Evolutionary conservation across 2,113 vertebrate species (phyloP).

Genomic region (Harpagus bidentatus): DNA sequence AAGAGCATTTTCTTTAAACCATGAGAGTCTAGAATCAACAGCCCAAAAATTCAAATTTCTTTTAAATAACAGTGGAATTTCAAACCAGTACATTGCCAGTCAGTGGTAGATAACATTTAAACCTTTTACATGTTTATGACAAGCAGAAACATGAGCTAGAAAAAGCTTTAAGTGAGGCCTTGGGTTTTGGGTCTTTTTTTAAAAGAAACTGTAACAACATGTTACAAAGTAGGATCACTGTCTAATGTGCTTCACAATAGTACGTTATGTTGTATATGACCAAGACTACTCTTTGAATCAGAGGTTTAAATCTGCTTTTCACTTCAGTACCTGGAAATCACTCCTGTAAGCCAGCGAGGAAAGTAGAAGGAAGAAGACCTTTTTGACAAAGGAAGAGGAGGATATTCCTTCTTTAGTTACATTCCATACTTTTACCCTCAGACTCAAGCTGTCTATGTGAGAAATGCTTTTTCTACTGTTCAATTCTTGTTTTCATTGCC

Average conservation of each 20-base stretch:
- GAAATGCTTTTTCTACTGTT: not conserved
- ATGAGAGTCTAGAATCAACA: not conserved
- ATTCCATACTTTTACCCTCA: not conserved
- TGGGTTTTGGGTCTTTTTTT: not conserved
- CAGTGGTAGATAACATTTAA: not conserved
- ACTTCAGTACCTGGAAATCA: not conserved
- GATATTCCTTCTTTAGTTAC: not conserved
- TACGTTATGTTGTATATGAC: not conserved
- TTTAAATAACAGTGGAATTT: not conserved
- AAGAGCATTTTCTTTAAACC: not conserved
- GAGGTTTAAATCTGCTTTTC: not conserved
- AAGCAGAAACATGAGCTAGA: not conserved
- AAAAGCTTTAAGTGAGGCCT: not conserved
- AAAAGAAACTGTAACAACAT: rapidly evolving
- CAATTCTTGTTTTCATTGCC: not conserved
- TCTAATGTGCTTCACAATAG: not conserved
- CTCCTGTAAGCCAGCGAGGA: not conserved
- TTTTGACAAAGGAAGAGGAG: not conserved
- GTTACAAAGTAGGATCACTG: not conserved
- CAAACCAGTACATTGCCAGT: not conserved
- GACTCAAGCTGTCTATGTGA: not conserved
- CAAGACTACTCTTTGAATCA: not conserved
- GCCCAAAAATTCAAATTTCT: not conserved
- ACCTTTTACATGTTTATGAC: not conserved
- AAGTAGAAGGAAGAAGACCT: rapidly evolving